Evolutionary conservation across 2,113 vertebrate genomes (phyloP), one percentile per base, ranked within the genome.

Genomic region (Micronycteris hirsuta): DNA sequence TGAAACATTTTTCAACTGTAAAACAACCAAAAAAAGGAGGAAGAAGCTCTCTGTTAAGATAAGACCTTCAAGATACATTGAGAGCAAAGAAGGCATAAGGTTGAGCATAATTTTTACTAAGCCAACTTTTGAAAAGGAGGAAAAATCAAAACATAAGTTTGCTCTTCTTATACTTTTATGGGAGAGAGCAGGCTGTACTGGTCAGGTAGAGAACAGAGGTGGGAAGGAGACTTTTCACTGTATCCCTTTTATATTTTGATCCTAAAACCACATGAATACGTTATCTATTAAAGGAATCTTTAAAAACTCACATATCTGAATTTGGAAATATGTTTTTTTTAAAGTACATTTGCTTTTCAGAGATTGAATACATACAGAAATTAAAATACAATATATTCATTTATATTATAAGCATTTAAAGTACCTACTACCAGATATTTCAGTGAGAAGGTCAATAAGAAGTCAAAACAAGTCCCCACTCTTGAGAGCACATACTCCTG

Each of bases 341-440:
- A 89, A 76, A 76, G 11, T 28, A 80, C 4, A 54, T 41, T 41
- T 86, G 22, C 31, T 52, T 86, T 89, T 70, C 43, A 73, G 33
- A 81, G 24, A 24, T 61, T 33, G 41, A 89, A 82, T 12, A 80
- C 1, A 33, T 16, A 45, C 36, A 24, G 56, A 86, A 92, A 89
- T 81, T 74, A 80, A 86, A 90, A 86, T 38, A 77, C 19, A n/a
- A 73, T 14, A 43, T 54, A 89, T 31, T 86, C 49, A 54, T n/a
- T 85, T 70, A 70, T 41, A 9, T 70, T 47, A 89, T 12, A 88
- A 65, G 26, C 45, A 58, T 93, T 90, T 90, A 52, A 92, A 84
- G 47, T 36, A 2, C 14, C 47, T 80, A 61, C 13, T 11, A 67
- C 19, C 45, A 58, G 71, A 74, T 13, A 80, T 52, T 49, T 86